Base-by-base conservation (phyloP, 2,888 invertebrate genomes). In the Xestoiulus laeticollis region DNA sequence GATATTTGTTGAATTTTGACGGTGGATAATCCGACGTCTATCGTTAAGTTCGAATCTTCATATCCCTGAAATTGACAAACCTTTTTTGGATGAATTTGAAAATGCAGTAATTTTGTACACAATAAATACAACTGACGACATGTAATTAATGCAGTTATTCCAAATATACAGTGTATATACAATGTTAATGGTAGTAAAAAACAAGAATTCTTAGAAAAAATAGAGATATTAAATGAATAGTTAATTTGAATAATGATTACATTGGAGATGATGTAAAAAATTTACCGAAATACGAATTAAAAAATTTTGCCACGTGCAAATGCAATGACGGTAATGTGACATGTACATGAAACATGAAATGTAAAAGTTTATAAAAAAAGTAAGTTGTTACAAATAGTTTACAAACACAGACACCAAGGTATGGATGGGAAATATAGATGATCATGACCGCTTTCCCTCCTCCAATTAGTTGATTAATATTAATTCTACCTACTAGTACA, bases 41-140 rank as follows among this genome's bases (percentile, higher is more conserved):
- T 26, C 68, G 26, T 68, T 68, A 68, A 68, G 68, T 68, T 68
- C 68, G 68, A 68, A 68, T 68, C 68, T 68, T 68, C 68, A 68
- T 26, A 68, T 68, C 68, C 68, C 68, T 68, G 68, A 68, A 68
- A 68, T 68, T 68, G 12, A 68, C 26, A 68, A 68, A 68, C n/a
- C 22, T 68, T 26, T 19, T 68, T 68, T 68, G 68, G 68, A 68
- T 68, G 26, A 68, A 26, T 68, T 26, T 68, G 68, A 68, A 26
- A n/a, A 26, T 26, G 1, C 26, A 12, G 26, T 26, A 68, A 59
- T 22, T 59, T 5, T 38, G n/a, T 19, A 19, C 48, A 48, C 48
- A 19, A 14, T 4, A 16, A 48, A 48, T 48, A 16, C 3, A 48
- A 48, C 22, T 59, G n/a, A 6, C 12, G 68, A 26, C 68, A 26